phyloP scores from a whole-genome alignment of 2,888 invertebrate genomes.

The Oxyteleia sp. region DNA sequence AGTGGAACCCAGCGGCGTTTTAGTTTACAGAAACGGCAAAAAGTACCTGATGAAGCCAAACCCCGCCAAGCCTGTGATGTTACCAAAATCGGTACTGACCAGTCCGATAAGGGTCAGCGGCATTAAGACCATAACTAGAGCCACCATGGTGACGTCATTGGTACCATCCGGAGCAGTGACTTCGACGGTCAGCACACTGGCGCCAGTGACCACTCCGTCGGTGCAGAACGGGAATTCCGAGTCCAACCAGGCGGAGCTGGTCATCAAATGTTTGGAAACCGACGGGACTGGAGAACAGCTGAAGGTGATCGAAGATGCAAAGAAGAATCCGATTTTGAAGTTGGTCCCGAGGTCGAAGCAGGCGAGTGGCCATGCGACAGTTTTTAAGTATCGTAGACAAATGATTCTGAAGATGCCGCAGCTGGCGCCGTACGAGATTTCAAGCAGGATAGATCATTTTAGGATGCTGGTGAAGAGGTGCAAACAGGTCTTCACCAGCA shows the following conservation, averaged over 20 bases:
- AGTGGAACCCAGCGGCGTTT: neutral
- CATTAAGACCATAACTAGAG: neutral
- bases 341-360: neutral
- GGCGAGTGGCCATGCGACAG: neutral
- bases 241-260: neutral
- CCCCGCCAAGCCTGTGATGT: neutral
- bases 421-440: conserved; percentile 11
- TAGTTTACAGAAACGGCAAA: conserved; percentile 11
- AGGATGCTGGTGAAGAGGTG: conserved; percentile 17
- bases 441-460: conserved; percentile 37
- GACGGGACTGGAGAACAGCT: conserved; percentile 44
- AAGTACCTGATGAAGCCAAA: conserved; percentile 6
- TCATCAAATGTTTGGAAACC: conserved; percentile 14
- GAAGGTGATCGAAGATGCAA: conserved; percentile 12
- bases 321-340: conserved; percentile 18
- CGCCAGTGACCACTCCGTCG: neutral
- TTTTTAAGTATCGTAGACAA: conserved; percentile 41
- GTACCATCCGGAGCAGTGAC: no score
- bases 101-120: neutral
- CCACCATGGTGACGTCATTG: neutral
- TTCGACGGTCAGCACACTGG: neutral
- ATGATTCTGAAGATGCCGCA: conserved; percentile 34
- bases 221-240: conserved; percentile 6
- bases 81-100: neutral
- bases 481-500: conserved; percentile 20